Base-by-base conservation (phyloP, 1,140 invertebrate species). In the Phortica variegata region DNA sequence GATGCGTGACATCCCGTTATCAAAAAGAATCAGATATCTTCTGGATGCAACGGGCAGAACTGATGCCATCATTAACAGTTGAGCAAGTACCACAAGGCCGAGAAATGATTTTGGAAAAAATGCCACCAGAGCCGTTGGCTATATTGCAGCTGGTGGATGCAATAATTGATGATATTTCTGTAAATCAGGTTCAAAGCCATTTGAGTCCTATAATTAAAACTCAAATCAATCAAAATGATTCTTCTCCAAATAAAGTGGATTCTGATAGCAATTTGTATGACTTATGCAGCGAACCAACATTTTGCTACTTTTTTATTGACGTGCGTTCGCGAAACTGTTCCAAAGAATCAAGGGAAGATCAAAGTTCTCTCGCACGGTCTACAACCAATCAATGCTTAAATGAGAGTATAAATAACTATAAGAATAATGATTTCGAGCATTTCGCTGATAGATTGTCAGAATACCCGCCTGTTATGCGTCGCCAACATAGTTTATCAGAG, bases 401-500 rank as follows among this genome's bases (percentile, higher is more conserved):
- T 58, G 55, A 58, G 33, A 39, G 17, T 13, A 36, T 51, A 19
- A 59, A 43, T 47, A 47, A 60, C 44, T 38, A 38, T 10, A 57
- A 56, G 15, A 66, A 54, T 44, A 46, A 46, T 34, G 34, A 47
- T 7, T 54, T 58, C 17, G 34, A 31, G 29, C 29, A 8, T 8
- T 12, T 31, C 29, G 29, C 7, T 7, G 7, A 12, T 41, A 23
- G 31, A 39, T 17, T 18, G 13, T 2, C n/a, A n/a, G 5, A 34
- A 20, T n/a, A 38, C 6, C 3, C 16, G 21, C 19, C 16, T 9
- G 9, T 19, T 7, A 31, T 59, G 3, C 48, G 52, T 2, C 60
- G 60, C 17, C 65, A 72, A 40, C 43, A 62, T 13, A 69, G 65
- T 17, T 39, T 72, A 38, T 71, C 66, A 6, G 66, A 71, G 20